Evolutionary conservation across 1,140 invertebrate species (phyloP), one percentile per base, ranked within the genome.

Genomic region (Solen grandis): DNA sequence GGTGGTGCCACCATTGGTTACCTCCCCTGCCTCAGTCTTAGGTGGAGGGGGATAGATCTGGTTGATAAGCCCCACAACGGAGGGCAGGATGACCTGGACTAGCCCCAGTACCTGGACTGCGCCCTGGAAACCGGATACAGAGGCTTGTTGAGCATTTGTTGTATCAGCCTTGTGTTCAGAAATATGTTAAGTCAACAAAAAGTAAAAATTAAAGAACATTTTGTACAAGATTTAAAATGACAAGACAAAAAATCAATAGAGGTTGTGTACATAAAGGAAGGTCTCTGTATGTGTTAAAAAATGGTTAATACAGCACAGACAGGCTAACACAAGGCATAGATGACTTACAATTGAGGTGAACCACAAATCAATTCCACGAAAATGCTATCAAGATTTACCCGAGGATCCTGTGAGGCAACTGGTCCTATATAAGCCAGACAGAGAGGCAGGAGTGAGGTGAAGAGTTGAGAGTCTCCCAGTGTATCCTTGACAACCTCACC

Each of bases 61-160:
- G 74, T 92, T 94, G 92, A 98, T 98, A 54, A 99, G 92, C 13
- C 95, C 95, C 0, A 97, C 95, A 1, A 99, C 96, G 80, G 97
- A 96, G 0, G 98, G 98, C 31, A 99, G 91, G 83, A 99, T 94
- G 85, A 97, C 96, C 92, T 97, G 96, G 77, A 99, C 96, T 54
- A 98, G 92, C 36, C 95, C 95, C n/a, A 99, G 92, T 22, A 99
- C 94, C 91, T 98, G 95, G 16, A 99, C 96, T 16, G 96, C 96
- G 89, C 96, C 97, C 96, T 94, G 81, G 60, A 88, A 83, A 76
- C n/a, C n/a, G n/a, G n/a, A n/a, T n/a, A n/a, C n/a, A n/a, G n/a
- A n/a, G 50, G 63, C 5, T n/a, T n/a, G n/a, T n/a, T n/a, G n/a
- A n/a, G n/a, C n/a, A n/a, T n/a, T n/a, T n/a, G n/a, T n/a, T n/a